These are phyloP conservation scores for Pangasianodon hypophthalmus DNA, from an alignment of 2,113 vertebrate species.

Conservation along the genomic window DNA sequence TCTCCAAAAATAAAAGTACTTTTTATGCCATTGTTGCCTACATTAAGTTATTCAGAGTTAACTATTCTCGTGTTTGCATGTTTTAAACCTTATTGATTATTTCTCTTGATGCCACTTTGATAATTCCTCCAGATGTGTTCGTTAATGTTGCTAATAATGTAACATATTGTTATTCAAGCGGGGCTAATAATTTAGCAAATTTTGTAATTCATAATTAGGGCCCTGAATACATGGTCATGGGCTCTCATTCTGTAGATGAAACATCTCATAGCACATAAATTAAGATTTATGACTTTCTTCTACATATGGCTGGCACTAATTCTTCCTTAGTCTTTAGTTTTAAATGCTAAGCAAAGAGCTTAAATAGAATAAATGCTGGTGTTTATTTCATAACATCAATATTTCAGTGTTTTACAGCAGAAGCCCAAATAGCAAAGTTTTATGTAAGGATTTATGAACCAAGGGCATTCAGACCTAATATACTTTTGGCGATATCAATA, in stretches of 20 bases:
- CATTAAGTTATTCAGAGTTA: background rate
- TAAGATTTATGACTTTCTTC: background rate
- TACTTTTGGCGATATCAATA: background rate
- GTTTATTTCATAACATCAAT: background rate
- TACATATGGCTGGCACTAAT: background rate
- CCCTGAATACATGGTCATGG: background rate
- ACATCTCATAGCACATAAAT: background rate
- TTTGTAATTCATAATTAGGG: background rate
- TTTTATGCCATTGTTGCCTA: background rate
- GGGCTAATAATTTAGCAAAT: background rate
- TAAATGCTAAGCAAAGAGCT: background rate
- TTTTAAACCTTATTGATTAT: no score
- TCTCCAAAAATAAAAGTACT: background rate
- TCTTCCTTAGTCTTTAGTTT: background rate
- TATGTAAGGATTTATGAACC: conserved; percentile 10
- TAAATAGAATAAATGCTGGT: background rate
- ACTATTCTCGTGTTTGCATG: background rate
- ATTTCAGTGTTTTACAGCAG: conserved; percentile 12
- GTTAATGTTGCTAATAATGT: background rate
- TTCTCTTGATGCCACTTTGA: background rate
- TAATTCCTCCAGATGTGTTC: background rate
- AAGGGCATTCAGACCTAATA: conserved; percentile 11
- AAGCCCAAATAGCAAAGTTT: background rate
- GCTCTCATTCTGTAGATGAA: background rate
- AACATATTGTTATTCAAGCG: background rate